These are phyloP conservation scores for Drosophila malerkotliana DNA, from an alignment of 1,140 invertebrate species.

Conservation along the genomic window DNA sequence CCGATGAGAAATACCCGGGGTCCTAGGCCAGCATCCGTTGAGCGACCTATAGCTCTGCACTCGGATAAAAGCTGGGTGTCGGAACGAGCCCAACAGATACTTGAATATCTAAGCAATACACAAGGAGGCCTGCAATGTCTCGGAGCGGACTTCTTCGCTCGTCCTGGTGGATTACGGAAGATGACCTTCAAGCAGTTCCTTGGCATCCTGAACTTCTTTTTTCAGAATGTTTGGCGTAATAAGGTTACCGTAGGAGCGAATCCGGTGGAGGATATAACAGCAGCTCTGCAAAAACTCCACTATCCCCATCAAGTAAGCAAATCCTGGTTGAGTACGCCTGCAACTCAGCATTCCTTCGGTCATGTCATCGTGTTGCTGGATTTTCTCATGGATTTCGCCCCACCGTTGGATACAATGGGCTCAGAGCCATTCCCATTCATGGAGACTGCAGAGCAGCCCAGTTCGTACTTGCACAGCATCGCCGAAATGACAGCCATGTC, in stretches of 20 bases:
- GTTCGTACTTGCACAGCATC: slow-evolving; percentile 43
- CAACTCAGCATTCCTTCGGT: slow-evolving; percentile 72
- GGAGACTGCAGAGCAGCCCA: slow-evolving; percentile 57
- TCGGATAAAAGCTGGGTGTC: slow-evolving; percentile 79
- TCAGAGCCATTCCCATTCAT: slow-evolving; percentile 54
- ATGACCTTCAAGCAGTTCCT: slow-evolving; percentile 81
- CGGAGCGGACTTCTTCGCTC: slow-evolving; percentile 53
- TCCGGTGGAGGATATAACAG: slow-evolving; percentile 73
- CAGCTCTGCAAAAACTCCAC: slow-evolving; percentile 64
- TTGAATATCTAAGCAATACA: slow-evolving; percentile 53
- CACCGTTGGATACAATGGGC: slow-evolving; percentile 8
- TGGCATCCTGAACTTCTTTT: slow-evolving; percentile 64
- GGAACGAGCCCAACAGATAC: slow-evolving; percentile 62
- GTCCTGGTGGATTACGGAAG: slow-evolving; percentile 56
- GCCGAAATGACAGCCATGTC: slow-evolving; percentile 43
- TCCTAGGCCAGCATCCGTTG: slow-evolving; percentile 40
- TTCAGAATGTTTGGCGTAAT: slow-evolving; percentile 62
- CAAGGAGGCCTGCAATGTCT: slow-evolving; percentile 17
- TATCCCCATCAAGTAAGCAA: slow-evolving; percentile 77
- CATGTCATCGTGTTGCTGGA: slow-evolving; percentile 76
- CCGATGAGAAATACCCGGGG: slow-evolving; percentile 19
- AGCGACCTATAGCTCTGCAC: slow-evolving; percentile 51
- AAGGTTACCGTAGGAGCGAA: slow-evolving; percentile 56
- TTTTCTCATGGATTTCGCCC: slow-evolving; percentile 74
- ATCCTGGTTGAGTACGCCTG: slow-evolving; percentile 78